These are phyloP conservation scores for Rhinolophus sinicus DNA, from an alignment of 2,113 vertebrate genomes.

Conservation along the genomic window DNA sequence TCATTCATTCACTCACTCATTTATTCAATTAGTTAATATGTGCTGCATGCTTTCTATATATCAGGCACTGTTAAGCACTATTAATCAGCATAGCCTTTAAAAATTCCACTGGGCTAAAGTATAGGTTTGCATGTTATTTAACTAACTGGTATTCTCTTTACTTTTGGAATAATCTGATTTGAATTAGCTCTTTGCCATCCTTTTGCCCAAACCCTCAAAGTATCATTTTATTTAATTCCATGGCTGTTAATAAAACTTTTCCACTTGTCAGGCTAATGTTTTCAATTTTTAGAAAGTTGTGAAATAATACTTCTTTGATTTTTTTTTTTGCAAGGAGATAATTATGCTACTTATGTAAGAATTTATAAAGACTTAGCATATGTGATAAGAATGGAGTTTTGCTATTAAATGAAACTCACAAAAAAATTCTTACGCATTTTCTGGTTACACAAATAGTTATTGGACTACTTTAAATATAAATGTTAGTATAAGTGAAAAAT, in stretches of 20 bases:
- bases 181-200: neutral
- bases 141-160: neutral
- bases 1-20: neutral
- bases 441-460: neutral
- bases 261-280: neutral
- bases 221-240: slow-evolving; percentile 2
- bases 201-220: neutral
- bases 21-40: slow-evolving; percentile 21
- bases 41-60: neutral
- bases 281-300: neutral
- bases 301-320: neutral
- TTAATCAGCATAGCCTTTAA: neutral
- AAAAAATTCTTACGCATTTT: neutral
- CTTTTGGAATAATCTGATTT: neutral
- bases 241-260: neutral
- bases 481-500: neutral
- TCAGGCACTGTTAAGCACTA: neutral
- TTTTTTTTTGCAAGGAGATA: neutral
- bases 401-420: slow-evolving; percentile 21
- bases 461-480: neutral
- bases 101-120: neutral
- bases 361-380: neutral
- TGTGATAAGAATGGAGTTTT: neutral
- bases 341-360: neutral
- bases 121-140: neutral